Evolutionary conservation across 2,888 invertebrate species (phyloP), one percentile per base, ranked within the genome.

Genomic region (Villa cingulata): DNA sequence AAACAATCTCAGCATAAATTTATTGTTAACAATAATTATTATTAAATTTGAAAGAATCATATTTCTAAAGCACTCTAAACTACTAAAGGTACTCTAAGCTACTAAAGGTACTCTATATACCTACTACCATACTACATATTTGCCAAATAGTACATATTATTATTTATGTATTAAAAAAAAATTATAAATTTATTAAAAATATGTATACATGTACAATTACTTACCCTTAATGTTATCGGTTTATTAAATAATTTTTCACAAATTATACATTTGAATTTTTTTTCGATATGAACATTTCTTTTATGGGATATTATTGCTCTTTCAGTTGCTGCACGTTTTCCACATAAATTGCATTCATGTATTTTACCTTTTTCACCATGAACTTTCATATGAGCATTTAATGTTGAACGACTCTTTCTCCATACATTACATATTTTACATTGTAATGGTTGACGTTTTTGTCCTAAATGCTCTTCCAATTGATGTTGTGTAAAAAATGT

Each of bases 241-340:
- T 53, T 46, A 37, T 57, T 58, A 18, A 58, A 58, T 14, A 51
- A 53, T 44, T 58, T 58, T 1, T 56, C 52, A 36, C 58, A 58
- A 2, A 52, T 38, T 0, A 48, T 51, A 38, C 58, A 58, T 18
- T 54, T 52, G 29, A 51, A 55, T 34, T 51, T 52, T 5, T 51
- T 49, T 9, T 52, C 53, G 34, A 51, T 54, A 47, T 58, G 58
- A 5, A 56, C 55, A 43, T 56, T 56, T 9, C 54, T 51, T 39
- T 54, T 56, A 38, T 58, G 58, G 41, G 56, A 57, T 10, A 52
- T 47, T 34, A 58, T 50, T 4, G 58, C 54, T 51, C 52, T 55
- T 12, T 52, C 41, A 2, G 56, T 56, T 10, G 54, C 53, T 10
- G 55, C 53, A 41, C 48, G 43, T 36, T 57, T 57, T 1, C 55